Conservation (phyloP, 2,797 vertebrate genomes). For the Enteromius treurensis region DNA sequence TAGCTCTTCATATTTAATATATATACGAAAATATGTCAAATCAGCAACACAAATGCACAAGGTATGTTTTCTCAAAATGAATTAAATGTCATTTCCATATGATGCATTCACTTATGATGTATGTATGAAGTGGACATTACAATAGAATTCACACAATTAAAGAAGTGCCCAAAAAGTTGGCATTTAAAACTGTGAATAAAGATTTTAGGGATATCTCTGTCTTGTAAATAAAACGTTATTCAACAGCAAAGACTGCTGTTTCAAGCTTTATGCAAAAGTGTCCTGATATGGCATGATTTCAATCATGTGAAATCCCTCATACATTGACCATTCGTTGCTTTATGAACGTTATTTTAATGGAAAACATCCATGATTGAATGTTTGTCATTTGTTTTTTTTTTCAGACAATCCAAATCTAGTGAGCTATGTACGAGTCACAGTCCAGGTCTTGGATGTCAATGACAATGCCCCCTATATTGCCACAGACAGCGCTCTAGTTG, state of each 20-base stretch:
- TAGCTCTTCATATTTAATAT: neutral
- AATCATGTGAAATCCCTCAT: constrained; percentile 25
- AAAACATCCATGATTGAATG: constrained; percentile 26
- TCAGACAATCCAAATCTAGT: constrained; percentile 86
- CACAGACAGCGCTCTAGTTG: constrained; percentile 80
- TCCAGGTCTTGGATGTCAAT: constrained; percentile 90
- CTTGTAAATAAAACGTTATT: neutral
- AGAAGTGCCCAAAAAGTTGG: neutral
- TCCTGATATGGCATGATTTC: constrained; percentile 11
- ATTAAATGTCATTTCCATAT: neutral
- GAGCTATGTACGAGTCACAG: constrained; percentile 83
- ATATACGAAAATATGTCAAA: neutral
- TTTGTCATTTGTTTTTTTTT: constrained; percentile 38
- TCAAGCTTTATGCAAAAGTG: neutral
- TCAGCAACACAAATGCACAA: neutral
- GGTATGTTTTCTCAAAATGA: neutral
- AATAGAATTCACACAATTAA: neutral
- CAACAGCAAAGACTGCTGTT: neutral
- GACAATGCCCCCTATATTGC: constrained; percentile 87
- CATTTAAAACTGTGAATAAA: neutral
- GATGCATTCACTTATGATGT: neutral
- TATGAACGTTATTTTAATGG: neutral
- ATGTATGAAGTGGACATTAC: neutral
- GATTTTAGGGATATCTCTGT: neutral
- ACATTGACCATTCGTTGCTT: neutral